These are phyloP conservation scores for Amblyjoppa fuscipennis DNA, from an alignment of 2,888 invertebrate genomes.

Conservation along the genomic window DNA sequence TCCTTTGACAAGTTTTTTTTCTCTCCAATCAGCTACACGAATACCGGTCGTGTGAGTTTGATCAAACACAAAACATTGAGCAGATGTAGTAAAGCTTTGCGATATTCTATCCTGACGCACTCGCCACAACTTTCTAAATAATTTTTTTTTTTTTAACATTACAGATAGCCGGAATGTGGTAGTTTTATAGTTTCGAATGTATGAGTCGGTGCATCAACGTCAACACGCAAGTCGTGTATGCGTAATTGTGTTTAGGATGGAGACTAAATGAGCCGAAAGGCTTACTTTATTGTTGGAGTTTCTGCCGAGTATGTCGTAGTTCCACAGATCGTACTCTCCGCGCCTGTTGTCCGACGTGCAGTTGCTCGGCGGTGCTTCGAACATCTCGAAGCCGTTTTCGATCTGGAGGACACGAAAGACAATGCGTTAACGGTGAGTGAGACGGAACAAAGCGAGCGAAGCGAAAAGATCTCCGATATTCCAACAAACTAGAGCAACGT, in stretches of 20 bases:
- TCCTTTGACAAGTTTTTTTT: neutral
- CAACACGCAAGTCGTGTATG: neutral
- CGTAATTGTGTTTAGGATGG: neutral
- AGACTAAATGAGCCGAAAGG: conserved; percentile 1
- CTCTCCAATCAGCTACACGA: neutral
- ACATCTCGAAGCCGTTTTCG: conserved; percentile 80
- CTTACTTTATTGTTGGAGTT: conserved; percentile 76
- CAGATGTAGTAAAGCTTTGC: too few relatives aligned
- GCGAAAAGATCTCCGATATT: neutral
- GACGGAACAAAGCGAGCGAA: too few relatives aligned
- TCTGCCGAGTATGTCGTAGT: conserved; percentile 78
- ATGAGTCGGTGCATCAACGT: neutral
- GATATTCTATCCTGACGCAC: too few relatives aligned
- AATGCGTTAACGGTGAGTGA: neutral
- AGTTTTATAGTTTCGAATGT: neutral
- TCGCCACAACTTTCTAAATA: neutral
- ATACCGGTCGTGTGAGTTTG: neutral
- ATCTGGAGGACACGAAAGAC: conserved; percentile 66
- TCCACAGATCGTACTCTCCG: conserved; percentile 81
- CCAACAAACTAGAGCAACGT: neutral
- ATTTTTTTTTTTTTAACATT: too few relatives aligned
- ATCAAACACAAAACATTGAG: neutral
- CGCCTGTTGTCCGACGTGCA: conserved; percentile 77
- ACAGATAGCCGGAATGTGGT: too few relatives aligned
- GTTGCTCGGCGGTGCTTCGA: conserved; percentile 79